Percentiles rank a stretch among this genome's conserved stretches.
Evolutionary conservation across 2,888 invertebrate species (phyloP).

Genomic region (Idaea biselata): DNA sequence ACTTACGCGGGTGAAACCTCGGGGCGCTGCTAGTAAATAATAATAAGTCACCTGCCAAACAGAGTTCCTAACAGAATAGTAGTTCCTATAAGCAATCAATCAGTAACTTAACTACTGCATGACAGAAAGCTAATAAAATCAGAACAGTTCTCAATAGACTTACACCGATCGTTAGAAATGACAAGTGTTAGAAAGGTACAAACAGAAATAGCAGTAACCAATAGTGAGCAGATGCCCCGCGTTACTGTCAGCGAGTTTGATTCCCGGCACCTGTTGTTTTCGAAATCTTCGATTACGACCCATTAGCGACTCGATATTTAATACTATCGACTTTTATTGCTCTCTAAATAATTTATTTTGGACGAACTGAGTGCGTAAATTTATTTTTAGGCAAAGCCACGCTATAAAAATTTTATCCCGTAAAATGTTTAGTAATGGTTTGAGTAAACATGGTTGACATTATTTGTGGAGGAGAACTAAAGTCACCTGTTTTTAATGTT

Average conservation of each 20-base stretch:
- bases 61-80: not conserved
- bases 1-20: too few relatives aligned
- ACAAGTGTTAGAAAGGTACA: not conserved
- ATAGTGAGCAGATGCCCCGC: constrained; percentile 57
- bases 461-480: not conserved
- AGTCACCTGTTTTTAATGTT: constrained; percentile 1
- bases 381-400: constrained; percentile 4
- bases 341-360: constrained; percentile 6
- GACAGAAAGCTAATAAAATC: not conserved
- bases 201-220: constrained; percentile 48
- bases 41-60: not conserved
- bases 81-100: not conserved
- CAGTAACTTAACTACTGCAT: not conserved
- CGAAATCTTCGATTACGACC: constrained; percentile 69
- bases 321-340: constrained; percentile 43
- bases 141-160: not conserved
- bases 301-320: constrained; percentile 74
- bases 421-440: constrained; percentile 1
- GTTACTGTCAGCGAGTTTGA: constrained; percentile 72
- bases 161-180: not conserved
- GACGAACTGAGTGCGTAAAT: not conserved
- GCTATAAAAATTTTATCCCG: constrained; percentile 3
- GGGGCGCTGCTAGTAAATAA: not conserved
- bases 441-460: constrained; percentile 1
- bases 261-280: constrained; percentile 75